Evolutionary conservation across 2,888 invertebrate species (phyloP).

Genomic region (Imbricaverruca yamaguchii): DNA sequence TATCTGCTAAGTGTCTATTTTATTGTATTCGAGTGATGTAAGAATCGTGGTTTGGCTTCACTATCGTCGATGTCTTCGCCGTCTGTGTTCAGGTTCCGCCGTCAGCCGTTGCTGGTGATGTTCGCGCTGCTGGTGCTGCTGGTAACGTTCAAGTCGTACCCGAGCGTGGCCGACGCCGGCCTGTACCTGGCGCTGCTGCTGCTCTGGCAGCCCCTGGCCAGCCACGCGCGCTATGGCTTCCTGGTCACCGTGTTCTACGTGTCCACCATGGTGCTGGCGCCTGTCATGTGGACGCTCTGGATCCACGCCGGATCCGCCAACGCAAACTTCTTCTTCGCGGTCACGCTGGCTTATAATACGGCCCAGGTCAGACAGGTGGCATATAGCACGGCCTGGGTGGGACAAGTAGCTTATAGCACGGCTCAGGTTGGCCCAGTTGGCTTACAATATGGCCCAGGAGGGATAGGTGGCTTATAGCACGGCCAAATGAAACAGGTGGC

Average conservation of each 20-base stretch:
- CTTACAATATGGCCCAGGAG: too few species aligned
- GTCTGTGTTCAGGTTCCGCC: conserved; percentile 47
- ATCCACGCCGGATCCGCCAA: conserved; percentile 96
- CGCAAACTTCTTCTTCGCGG: conserved; percentile 99
- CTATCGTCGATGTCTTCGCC: conserved; percentile 39
- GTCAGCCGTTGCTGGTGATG: conserved; percentile 61
- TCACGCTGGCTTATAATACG: conserved; percentile 86
- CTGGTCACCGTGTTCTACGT: conserved; percentile 84
- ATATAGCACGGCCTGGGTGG: too few species aligned
- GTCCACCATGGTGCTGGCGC: conserved; percentile 80
- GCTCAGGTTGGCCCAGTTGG: too few species aligned
- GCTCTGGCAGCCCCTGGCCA: conserved; percentile 76
- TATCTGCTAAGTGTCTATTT: too few species aligned
- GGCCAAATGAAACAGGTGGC: too few species aligned
- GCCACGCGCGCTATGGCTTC: conserved; percentile 91
- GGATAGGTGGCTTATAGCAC: too few species aligned
- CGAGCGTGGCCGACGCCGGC: conserved; percentile 88
- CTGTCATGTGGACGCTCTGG: conserved; percentile 97
- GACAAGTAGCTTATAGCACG: too few species aligned
- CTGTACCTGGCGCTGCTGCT: conserved; percentile 85
- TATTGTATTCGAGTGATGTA: too few species aligned
- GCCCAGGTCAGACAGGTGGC: conserved; percentile 55
- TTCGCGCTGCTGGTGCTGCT: conserved; percentile 71
- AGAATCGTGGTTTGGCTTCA: too few species aligned
- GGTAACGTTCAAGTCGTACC: conserved; percentile 93